A percentile compares a stretch with the other conserved stretches of the same genome.
phyloP scores from a whole-genome alignment of 2,113 vertebrate genomes.

The Anthoscopus minutus region DNA sequence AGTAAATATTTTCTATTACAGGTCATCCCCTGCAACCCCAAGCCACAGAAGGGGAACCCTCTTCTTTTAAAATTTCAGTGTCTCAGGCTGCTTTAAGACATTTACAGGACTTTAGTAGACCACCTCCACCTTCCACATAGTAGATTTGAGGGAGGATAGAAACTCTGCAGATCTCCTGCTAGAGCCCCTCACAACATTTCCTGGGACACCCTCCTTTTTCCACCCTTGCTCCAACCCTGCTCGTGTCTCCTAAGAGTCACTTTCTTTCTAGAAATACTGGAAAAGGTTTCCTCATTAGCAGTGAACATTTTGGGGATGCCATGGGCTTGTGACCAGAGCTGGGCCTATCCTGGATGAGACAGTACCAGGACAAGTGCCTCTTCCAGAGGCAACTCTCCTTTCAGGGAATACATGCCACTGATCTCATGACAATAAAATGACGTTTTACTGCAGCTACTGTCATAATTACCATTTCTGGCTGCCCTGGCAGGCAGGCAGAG shows the following conservation, averaged over 20 bases:
- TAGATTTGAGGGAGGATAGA: not conserved
- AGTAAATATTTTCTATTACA: not conserved
- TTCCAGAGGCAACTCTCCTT: not conserved
- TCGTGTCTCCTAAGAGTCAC: fast-evolving
- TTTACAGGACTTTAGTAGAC: not conserved
- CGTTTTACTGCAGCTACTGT: not conserved
- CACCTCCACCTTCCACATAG: not conserved
- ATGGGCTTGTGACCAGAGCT: not conserved
- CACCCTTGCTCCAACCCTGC: not conserved
- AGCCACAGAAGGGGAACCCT: not conserved
- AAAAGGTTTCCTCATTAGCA: not conserved
- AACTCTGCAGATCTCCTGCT: not conserved
- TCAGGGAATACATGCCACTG: fast-evolving
- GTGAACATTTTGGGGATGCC: not conserved
- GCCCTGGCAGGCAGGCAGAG: not conserved
- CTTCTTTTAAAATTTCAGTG: not conserved
- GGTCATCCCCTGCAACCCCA: not conserved
- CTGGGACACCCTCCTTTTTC: not conserved
- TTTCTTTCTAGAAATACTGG: not conserved
- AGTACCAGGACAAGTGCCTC: not conserved
- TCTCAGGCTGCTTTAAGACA: not conserved
- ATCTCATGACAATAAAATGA: fast-evolving
- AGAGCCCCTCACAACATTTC: not conserved
- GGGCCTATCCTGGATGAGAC: not conserved
- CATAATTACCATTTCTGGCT: fast-evolving